These are phyloP conservation scores for Ormyrus labotus DNA, from an alignment of 2,888 invertebrate genomes.

Conservation along the genomic window DNA sequence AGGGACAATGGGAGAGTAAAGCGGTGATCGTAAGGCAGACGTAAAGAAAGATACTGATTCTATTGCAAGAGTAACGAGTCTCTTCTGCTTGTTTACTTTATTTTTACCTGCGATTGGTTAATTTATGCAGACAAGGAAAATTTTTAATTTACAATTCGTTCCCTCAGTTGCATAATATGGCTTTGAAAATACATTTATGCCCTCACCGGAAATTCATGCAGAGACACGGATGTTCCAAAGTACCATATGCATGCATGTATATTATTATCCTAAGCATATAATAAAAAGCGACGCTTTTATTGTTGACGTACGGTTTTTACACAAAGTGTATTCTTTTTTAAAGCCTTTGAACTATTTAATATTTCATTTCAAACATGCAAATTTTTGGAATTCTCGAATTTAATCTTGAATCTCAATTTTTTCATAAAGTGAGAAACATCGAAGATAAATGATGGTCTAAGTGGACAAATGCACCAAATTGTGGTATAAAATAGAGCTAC, in stretches of 20 bases:
- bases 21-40: not conserved
- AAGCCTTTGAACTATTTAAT: not conserved
- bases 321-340: not conserved
- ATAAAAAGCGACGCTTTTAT: not conserved
- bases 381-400: no score
- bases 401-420: no score
- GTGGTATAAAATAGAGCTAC: no score
- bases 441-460: no score
- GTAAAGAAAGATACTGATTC: not conserved
- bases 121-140: conserved; percentile 29
- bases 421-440: no score
- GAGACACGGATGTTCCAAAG: not conserved
- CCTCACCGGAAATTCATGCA: conserved; percentile 29
- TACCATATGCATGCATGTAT: conserved; percentile 42
- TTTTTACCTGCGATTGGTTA: conserved; percentile 27
- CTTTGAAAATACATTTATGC: conserved; percentile 30
- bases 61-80: not conserved
- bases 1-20: not conserved
- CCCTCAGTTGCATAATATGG: conserved; percentile 30
- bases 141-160: conserved; percentile 46
- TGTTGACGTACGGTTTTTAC: not conserved
- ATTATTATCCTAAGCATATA: conserved; percentile 32
- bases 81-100: not conserved
- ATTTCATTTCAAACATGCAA: no score
- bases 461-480: no score